Percentiles rank a stretch among this genome's conserved stretches.
These are phyloP conservation scores for Pelosia muscerda DNA, from an alignment of 2,888 invertebrate species.

Conservation along the genomic window DNA sequence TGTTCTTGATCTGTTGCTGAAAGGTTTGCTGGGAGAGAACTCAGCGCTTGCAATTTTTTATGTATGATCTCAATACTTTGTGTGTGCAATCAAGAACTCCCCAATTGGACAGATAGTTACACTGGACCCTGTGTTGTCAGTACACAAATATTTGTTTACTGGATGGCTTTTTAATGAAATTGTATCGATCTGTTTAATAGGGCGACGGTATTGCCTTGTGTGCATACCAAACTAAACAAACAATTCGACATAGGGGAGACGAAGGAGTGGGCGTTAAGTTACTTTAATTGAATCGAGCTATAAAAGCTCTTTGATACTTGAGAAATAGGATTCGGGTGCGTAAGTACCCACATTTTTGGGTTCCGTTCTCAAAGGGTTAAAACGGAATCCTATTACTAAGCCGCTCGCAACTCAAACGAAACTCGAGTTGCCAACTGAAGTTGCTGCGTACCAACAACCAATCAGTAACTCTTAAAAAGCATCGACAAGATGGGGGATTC, in stretches of 20 bases:
- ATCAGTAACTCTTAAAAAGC: too few species aligned
- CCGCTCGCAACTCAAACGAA: too few species aligned
- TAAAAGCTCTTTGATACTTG: not conserved
- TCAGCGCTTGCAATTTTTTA: too few species aligned
- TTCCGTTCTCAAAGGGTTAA: too few species aligned
- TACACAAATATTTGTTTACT: conserved; percentile 38
- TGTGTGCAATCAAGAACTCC: too few species aligned
- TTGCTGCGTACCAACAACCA: too few species aligned
- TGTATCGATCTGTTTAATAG: conserved; percentile 43
- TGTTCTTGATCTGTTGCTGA: too few species aligned
- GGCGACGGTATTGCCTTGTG: conserved; percentile 25
- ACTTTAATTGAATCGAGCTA: conserved; percentile 6
- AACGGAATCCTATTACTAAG: too few species aligned
- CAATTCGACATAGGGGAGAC: not conserved
- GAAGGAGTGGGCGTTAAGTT: not conserved
- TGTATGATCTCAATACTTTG: too few species aligned
- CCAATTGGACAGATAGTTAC: not conserved
- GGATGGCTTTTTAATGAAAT: conserved; percentile 38
- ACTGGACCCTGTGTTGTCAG: conserved; percentile 14
- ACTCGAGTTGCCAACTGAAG: too few species aligned
- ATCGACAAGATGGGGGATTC: too few species aligned
- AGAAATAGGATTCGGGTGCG: not conserved
- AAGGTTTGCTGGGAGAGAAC: too few species aligned
- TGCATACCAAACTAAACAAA: conserved; percentile 3
- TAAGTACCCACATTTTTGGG: not conserved